Evolutionary conservation across 2,888 invertebrate species (phyloP).

Genomic region (Agrypnus murinus): DNA sequence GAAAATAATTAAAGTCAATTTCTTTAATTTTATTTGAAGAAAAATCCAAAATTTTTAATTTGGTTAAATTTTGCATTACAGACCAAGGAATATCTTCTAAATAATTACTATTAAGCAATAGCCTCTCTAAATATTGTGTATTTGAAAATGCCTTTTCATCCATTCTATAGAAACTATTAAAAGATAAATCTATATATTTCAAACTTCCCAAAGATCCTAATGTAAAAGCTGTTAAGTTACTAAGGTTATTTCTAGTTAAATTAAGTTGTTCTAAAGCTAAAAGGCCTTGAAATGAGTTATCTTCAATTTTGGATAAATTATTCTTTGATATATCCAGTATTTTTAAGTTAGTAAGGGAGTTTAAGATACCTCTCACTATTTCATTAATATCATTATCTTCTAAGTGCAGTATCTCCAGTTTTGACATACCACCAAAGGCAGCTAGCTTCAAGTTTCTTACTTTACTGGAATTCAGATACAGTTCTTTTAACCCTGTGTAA

Average conservation of each 20-base stretch:
- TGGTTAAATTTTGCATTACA: not conserved
- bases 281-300: conserved; percentile 9
- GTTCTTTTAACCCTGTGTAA: not conserved
- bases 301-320: not conserved
- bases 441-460: conserved; percentile 14
- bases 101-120: not conserved
- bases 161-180: conserved; percentile 5
- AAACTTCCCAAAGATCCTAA: not conserved
- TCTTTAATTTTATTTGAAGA: not conserved
- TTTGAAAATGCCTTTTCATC: not conserved
- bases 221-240: not conserved
- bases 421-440: conserved; percentile 29
- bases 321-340: conserved; percentile 5
- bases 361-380: conserved; percentile 6
- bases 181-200: conserved; percentile 8
- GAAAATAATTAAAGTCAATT: not conserved
- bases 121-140: not conserved
- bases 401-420: too few relatives aligned
- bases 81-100: not conserved
- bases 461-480: conserved; percentile 14
- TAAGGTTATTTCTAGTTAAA: not conserved
- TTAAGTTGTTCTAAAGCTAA: not conserved
- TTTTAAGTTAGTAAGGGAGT: conserved; percentile 1
- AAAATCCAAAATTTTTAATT: not conserved
- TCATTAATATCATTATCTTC: conserved; percentile 8